Evolutionary conservation across 2,888 invertebrate genomes (phyloP).

Genomic region (Noctua pronuba): DNA sequence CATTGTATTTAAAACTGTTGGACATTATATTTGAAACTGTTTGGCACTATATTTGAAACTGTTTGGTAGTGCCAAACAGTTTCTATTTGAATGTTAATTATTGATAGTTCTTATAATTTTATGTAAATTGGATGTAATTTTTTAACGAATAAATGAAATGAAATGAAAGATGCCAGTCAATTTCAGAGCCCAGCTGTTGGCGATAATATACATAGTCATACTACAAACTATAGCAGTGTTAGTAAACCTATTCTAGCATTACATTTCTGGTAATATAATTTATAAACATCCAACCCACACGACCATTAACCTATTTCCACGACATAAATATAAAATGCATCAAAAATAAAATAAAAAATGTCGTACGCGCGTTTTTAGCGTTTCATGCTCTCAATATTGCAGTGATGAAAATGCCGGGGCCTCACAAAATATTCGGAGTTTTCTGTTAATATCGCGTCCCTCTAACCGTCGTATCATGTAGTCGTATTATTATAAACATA

Average conservation of each 20-base stretch:
- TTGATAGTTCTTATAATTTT: too few relatives aligned
- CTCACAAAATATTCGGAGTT: slow-evolving; percentile 62
- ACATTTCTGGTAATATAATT: slow-evolving; percentile 6
- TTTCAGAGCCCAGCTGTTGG: not conserved
- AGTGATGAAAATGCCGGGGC: slow-evolving; percentile 59
- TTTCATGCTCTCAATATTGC: slow-evolving; percentile 63
- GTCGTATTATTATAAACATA: slow-evolving; percentile 71
- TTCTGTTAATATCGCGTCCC: slow-evolving; percentile 66
- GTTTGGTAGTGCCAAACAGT: too few relatives aligned
- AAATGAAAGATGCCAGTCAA: not conserved
- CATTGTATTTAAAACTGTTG: too few relatives aligned
- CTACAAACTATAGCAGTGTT: not conserved
- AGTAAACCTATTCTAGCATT: not conserved
- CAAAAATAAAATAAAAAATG: slow-evolving; percentile 42
- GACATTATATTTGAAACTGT: too few relatives aligned
- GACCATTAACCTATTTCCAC: slow-evolving; percentile 11
- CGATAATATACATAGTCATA: not conserved
- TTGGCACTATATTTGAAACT: too few relatives aligned
- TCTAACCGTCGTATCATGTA: slow-evolving; percentile 65
- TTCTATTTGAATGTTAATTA: too few relatives aligned
- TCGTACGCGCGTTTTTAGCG: slow-evolving; percentile 41
- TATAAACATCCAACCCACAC: not conserved
- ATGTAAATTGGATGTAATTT: too few relatives aligned
- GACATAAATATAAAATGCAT: slow-evolving; percentile 51
- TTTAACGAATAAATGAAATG: too few relatives aligned